A percentile compares a stretch with the other conserved stretches of the same genome.
phyloP scores from a whole-genome alignment of 2,797 vertebrate species.

The Botia almorhae region DNA sequence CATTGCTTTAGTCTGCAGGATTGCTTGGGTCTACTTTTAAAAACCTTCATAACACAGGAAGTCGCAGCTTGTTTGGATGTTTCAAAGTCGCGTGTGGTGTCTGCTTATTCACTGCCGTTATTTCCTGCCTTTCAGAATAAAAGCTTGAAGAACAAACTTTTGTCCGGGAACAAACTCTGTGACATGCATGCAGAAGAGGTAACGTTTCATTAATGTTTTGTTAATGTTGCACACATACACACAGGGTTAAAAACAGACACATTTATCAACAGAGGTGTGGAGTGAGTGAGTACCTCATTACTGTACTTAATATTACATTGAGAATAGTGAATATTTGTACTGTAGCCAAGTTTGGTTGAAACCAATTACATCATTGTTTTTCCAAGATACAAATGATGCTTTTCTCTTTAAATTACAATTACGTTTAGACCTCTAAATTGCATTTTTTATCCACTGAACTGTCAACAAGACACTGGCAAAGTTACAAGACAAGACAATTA shows the following conservation, averaged over 20 bases:
- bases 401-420: not conserved
- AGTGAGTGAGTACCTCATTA: not conserved
- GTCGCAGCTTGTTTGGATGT: constrained; percentile 25
- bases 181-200: constrained; percentile 96
- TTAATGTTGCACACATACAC: not conserved
- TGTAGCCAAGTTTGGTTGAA: not conserved
- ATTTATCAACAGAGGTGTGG: not conserved
- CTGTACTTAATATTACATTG: not conserved
- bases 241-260: not conserved
- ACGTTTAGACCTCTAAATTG: not conserved
- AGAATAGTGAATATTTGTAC: not conserved
- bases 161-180: constrained; percentile 95
- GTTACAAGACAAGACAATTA: not conserved
- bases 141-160: constrained; percentile 96
- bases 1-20: constrained; percentile 28
- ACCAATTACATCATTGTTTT: not conserved
- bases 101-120: constrained; percentile 26
- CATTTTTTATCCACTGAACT: not conserved
- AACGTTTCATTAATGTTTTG: constrained; percentile 58
- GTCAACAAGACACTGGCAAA: not conserved
- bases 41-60: constrained; percentile 28
- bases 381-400: not conserved
- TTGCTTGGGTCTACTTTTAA: constrained; percentile 17
- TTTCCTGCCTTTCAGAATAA: constrained; percentile 86
- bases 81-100: constrained; percentile 8